A percentile compares a stretch with the other conserved stretches of the same genome.
These are phyloP conservation scores for Gadopsis marmoratus DNA, from an alignment of 2,797 vertebrate species.

Conservation along the genomic window DNA sequence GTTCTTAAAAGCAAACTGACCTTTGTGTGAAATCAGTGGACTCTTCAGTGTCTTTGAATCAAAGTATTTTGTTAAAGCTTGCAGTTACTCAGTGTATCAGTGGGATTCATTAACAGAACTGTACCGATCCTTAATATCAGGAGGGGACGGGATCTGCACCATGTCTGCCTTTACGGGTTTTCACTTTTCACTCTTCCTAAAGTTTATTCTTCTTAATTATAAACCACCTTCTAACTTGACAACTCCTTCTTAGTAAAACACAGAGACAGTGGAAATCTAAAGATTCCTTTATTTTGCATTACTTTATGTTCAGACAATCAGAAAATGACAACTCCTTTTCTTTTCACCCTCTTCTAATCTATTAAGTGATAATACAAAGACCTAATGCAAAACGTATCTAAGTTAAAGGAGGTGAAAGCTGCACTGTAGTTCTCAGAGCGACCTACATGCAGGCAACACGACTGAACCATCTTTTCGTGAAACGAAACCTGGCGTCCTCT, in stretches of 20 bases:
- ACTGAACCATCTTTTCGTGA: slow-evolving; percentile 39
- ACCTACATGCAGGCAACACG: slow-evolving; percentile 42
- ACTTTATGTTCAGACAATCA: slow-evolving; percentile 74
- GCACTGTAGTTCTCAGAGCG: slow-evolving; percentile 49
- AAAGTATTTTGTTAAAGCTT: too few relatives aligned
- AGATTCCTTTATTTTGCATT: slow-evolving; percentile 77
- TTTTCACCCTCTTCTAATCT: slow-evolving; percentile 71
- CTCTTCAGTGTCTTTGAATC: too few relatives aligned
- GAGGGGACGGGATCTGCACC: too few relatives aligned
- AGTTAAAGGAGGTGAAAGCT: slow-evolving; percentile 55
- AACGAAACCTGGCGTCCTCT: slow-evolving; percentile 22
- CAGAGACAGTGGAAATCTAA: slow-evolving; percentile 67
- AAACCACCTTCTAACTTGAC: background rate
- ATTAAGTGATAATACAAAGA: slow-evolving; percentile 76
- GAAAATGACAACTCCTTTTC: slow-evolving; percentile 72
- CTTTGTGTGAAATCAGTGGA: too few relatives aligned
- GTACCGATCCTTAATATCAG: too few relatives aligned
- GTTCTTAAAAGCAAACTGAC: too few relatives aligned
- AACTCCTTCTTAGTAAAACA: slow-evolving; percentile 11
- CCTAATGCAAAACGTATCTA: slow-evolving; percentile 70
- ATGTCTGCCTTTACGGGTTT: too few relatives aligned
- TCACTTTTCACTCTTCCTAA: too few relatives aligned
- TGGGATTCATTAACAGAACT: too few relatives aligned
- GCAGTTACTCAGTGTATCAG: too few relatives aligned
- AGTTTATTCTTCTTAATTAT: too few relatives aligned